A percentile compares a stretch with the other conserved stretches of the same genome.
These are phyloP conservation scores for Zaprionus davidi DNA, from an alignment of 1,140 invertebrate species.

Conservation along the genomic window DNA sequence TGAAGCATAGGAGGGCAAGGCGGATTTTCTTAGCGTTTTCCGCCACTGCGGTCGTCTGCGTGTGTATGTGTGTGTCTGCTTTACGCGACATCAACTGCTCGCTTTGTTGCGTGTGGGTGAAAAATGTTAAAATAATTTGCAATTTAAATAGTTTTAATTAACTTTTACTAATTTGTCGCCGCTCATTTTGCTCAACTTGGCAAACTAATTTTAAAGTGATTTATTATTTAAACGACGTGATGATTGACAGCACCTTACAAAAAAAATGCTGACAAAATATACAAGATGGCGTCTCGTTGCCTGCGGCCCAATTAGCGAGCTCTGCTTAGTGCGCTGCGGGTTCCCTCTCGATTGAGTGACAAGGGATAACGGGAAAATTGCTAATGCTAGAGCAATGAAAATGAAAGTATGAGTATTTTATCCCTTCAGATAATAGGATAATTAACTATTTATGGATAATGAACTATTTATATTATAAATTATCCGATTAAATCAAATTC, in stretches of 20 bases:
- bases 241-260: slow-evolving; percentile 64
- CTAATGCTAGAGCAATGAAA: not conserved
- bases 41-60: slow-evolving; percentile 37
- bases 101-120: slow-evolving; percentile 25
- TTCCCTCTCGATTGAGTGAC: slow-evolving; percentile 35
- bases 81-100: slow-evolving; percentile 5
- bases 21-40: slow-evolving; percentile 36
- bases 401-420: not conserved
- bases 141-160: slow-evolving; percentile 83
- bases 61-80: slow-evolving; percentile 16
- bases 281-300: slow-evolving; percentile 34
- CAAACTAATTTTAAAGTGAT: slow-evolving; percentile 83
- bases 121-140: slow-evolving; percentile 80
- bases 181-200: slow-evolving; percentile 76
- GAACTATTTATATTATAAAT: not conserved
- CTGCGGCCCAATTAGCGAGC: slow-evolving; percentile 66
- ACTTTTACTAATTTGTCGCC: slow-evolving; percentile 79
- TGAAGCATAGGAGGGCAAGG: slow-evolving; percentile 9
- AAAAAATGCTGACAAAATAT: slow-evolving; percentile 15
- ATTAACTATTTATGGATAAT: too few species aligned
- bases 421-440: not conserved
- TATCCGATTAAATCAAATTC: not conserved
- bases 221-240: slow-evolving; percentile 80
- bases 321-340: slow-evolving; percentile 38
- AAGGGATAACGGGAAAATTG: slow-evolving; percentile 16